Conservation (phyloP, 2,888 invertebrate genomes). For the Xestoiulus laeticollis region DNA sequence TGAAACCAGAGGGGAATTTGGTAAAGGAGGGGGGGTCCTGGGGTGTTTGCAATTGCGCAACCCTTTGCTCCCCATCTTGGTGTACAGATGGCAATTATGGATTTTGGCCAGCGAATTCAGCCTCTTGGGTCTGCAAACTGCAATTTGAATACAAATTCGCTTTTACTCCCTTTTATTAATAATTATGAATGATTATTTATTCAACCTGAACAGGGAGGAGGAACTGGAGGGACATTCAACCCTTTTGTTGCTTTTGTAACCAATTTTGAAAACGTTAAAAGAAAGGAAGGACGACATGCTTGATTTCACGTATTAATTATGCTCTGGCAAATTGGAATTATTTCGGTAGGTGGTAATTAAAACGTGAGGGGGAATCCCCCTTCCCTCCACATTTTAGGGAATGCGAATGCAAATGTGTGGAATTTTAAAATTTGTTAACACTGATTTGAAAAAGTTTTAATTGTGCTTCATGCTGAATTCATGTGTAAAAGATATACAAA, state of each 20-base stretch:
- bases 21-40: neutral
- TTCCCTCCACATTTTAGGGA: neutral
- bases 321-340: neutral
- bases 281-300: neutral
- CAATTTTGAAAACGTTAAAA: neutral
- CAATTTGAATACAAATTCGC: constrained; percentile 43
- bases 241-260: constrained; percentile 20
- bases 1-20: constrained; percentile 40
- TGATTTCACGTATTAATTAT: constrained; percentile 16
- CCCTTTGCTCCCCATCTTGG: constrained; percentile 45
- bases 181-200: constrained; percentile 43
- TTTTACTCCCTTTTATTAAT: constrained; percentile 40
- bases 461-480: too few species aligned
- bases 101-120: constrained; percentile 35
- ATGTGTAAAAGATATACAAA: too few species aligned
- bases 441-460: neutral
- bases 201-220: neutral
- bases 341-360: neutral
- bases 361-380: neutral
- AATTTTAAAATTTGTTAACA: neutral
- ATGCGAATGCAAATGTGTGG: neutral
- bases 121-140: constrained; percentile 41
- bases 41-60: neutral
- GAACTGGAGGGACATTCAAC: neutral
- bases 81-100: constrained; percentile 47